Evolutionary conservation across 2,888 invertebrate genomes (phyloP), one percentile per base, ranked within the genome.

Genomic region (Rosalia funebris): DNA sequence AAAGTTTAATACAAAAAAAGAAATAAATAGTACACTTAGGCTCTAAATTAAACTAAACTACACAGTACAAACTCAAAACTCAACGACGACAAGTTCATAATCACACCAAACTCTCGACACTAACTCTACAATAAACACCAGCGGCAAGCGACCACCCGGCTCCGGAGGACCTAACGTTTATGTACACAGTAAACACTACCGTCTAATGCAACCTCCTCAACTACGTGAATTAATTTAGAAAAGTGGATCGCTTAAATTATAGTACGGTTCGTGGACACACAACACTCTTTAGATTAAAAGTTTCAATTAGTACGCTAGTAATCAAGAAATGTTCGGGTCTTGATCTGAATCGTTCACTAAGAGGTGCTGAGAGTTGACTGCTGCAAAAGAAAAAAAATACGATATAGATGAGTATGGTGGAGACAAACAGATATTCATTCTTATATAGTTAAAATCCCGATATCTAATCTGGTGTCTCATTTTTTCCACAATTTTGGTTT

Each of bases 301-400:
- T 44, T 60, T 32, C 16, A 9, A 16, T 25, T 16, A 15, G 12
- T 10, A 10, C 16, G 17, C 64, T 39, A 68, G 45, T 48, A 60
- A 68, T 71, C 71, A 71, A 62, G 69, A 65, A 61, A 62, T 61
- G 52, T 55, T 68, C 36, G 60, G 60, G 16, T 71, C 70, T 12
- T 61, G 68, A 34, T 66, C 68, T n/a, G 58, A 52, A 45, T 57
- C 59, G 31, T 71, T 71, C 32, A 70, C 64, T 57, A 73, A 62
- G 12, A 73, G 66, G 39, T 68, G 68, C 57, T 68, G 65, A 12
- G 71, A 63, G 48, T 72, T 73, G 34, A 68, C 71, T 54, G 73
- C 55, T 72, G 70, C 48, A 60, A 64, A 53, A 52, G 59, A 63
- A 63, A 48, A 63, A 47, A 11, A 50, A 52, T 50, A 15, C n/a